A percentile compares a stretch with the other conserved stretches of the same genome.
Conservation (phyloP, 2,113 vertebrate species). For the Spea multiplicata region DNA sequence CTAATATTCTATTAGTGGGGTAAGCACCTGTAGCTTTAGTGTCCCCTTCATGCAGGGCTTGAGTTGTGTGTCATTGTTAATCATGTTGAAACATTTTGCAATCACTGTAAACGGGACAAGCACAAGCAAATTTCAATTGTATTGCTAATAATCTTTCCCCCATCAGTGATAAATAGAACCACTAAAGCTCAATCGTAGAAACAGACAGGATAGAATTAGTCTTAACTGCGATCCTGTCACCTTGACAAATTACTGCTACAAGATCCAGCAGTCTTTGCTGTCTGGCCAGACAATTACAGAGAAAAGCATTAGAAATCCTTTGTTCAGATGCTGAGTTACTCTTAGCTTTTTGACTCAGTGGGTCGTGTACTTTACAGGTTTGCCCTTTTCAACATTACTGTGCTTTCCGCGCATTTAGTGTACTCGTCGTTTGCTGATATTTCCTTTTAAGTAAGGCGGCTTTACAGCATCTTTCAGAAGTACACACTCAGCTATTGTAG, state of each 20-base stretch:
- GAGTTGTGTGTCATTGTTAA: too few species aligned
- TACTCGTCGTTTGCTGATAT: conserved; percentile 22
- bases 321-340: conserved; percentile 1
- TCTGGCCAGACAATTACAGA: neutral
- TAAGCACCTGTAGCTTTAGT: too few species aligned
- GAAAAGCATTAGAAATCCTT: neutral
- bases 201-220: conserved; percentile 23
- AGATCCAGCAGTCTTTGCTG: conserved; percentile 5
- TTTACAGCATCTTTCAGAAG: conserved; percentile 25
- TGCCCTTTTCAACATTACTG: conserved; percentile 10
- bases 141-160: neutral
- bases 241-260: conserved; percentile 23
- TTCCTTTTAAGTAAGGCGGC: conserved; percentile 25
- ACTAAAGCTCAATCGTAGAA: neutral
- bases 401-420: conserved; percentile 22
- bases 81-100: neutral
- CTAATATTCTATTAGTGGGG: too few species aligned
- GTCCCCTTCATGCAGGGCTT: too few species aligned
- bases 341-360: conserved; percentile 29
- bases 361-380: conserved; percentile 19
- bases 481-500: neutral
- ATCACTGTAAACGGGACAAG: neutral
- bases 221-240: conserved; percentile 12
- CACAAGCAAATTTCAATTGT: neutral
- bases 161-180: neutral